These are phyloP conservation scores for Nestor notabilis DNA, from an alignment of 2,113 vertebrate species.

Conservation along the genomic window DNA sequence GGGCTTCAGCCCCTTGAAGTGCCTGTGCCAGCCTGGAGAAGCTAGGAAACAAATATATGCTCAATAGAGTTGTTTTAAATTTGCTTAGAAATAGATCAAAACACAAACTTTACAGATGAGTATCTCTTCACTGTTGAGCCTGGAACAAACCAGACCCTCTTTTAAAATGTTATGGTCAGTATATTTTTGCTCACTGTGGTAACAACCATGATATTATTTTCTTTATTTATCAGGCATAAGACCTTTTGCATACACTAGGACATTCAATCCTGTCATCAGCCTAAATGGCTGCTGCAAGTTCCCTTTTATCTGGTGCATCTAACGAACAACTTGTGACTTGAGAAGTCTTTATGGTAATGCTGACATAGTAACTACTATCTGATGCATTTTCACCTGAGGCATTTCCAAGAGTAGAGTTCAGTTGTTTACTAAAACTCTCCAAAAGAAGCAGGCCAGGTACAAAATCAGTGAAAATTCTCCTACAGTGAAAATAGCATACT, in stretches of 20 bases:
- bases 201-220: background rate
- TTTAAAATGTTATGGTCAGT: background rate
- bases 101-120: background rate
- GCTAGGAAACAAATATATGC: background rate
- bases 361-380: background rate
- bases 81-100: background rate
- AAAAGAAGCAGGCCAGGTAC: background rate
- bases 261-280: background rate
- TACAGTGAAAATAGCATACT: background rate
- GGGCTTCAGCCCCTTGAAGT: background rate
- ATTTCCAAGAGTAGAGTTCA: background rate
- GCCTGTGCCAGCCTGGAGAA: background rate
- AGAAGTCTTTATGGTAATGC: background rate
- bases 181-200: background rate
- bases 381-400: background rate
- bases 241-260: background rate
- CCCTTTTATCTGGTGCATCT: background rate
- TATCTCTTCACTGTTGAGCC: background rate
- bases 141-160: background rate
- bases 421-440: background rate
- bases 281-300: background rate
- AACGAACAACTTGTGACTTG: background rate
- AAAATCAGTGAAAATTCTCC: background rate
- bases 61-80: background rate
- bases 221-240: background rate